Percentiles rank a stretch among this genome's conserved stretches.
Evolutionary conservation across 1,140 invertebrate species (phyloP).

Genomic region (Drosophila melanogaster): DNA sequence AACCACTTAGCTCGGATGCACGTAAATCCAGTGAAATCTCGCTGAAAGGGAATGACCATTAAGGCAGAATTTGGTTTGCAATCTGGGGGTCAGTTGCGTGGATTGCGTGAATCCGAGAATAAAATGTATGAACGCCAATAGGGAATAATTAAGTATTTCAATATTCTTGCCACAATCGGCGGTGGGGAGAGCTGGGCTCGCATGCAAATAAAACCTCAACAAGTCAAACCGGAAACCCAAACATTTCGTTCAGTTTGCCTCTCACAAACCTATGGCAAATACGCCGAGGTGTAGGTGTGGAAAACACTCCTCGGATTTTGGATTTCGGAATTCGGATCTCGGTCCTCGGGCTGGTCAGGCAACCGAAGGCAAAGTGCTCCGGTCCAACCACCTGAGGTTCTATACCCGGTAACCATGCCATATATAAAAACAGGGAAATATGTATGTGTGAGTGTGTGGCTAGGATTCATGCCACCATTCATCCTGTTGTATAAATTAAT

Average conservation of each 20-base stretch:
- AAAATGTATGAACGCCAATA: conserved; percentile 56
- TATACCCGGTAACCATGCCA: background rate
- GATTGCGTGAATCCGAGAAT: conserved; percentile 64
- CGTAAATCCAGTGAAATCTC: conserved; percentile 61
- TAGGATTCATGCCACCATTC: conserved; percentile 48
- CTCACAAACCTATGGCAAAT: conserved; percentile 18
- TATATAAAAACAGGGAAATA: background rate
- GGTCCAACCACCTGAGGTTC: conserved; percentile 40
- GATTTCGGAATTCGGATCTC: background rate
- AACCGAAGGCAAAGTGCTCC: conserved; percentile 10
- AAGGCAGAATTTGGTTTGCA: conserved; percentile 62
- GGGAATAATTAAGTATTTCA: conserved; percentile 73
- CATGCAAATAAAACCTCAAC: conserved; percentile 81
- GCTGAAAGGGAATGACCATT: conserved; percentile 66
- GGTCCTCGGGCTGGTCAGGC: conserved; percentile 7
- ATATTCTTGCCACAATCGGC: conserved; percentile 29
- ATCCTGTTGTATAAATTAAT: conserved; percentile 68
- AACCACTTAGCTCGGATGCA: conserved; percentile 23
- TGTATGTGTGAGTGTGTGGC: conserved; percentile 8
- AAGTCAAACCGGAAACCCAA: conserved; percentile 73
- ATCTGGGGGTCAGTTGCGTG: conserved; percentile 46
- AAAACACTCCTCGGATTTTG: conserved; percentile 18
- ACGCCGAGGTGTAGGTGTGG: conserved; percentile 25
- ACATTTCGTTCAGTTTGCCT: conserved; percentile 59
- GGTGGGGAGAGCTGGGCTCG: conserved; percentile 35